Conservation (phyloP, 1,140 invertebrate genomes). For the Bactericera cockerelli region DNA sequence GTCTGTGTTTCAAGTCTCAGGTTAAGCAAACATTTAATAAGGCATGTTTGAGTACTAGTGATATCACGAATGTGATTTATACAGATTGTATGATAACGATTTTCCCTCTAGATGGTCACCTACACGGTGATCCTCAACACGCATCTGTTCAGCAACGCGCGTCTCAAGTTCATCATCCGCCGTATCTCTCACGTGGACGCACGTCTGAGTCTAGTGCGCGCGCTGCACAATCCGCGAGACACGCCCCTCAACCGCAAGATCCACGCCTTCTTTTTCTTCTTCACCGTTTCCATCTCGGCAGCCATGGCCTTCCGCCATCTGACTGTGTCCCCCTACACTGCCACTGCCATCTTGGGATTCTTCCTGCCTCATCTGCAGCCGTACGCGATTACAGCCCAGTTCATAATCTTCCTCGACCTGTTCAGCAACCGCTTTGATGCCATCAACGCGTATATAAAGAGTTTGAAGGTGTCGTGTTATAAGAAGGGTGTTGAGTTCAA, state of each 20-base stretch:
- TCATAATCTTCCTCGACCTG: neutral
- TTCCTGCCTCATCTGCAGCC: neutral
- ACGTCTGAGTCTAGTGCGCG: neutral
- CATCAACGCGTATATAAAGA: neutral
- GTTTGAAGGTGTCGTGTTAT: neutral
- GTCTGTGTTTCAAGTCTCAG: too few relatives aligned
- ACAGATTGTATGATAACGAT: too few relatives aligned
- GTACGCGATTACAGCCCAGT: conserved; percentile 5
- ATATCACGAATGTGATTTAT: too few relatives aligned
- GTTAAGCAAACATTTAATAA: too few relatives aligned
- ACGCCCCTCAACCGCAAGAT: neutral
- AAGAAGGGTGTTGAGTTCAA: neutral
- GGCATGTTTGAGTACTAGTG: too few relatives aligned
- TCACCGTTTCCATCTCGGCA: neutral
- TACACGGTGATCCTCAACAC: neutral
- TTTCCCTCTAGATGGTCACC: neutral
- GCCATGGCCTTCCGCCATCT: conserved; percentile 1
- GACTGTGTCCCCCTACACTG: neutral
- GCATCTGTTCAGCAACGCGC: neutral
- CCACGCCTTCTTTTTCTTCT: neutral
- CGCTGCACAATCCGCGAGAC: neutral
- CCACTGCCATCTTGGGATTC: conserved; percentile 1
- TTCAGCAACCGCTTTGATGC: neutral
- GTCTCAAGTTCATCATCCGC: neutral
- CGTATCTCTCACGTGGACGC: neutral